Base-by-base conservation (phyloP, 2,797 vertebrate species). In the Pelodytes ibericus region DNA sequence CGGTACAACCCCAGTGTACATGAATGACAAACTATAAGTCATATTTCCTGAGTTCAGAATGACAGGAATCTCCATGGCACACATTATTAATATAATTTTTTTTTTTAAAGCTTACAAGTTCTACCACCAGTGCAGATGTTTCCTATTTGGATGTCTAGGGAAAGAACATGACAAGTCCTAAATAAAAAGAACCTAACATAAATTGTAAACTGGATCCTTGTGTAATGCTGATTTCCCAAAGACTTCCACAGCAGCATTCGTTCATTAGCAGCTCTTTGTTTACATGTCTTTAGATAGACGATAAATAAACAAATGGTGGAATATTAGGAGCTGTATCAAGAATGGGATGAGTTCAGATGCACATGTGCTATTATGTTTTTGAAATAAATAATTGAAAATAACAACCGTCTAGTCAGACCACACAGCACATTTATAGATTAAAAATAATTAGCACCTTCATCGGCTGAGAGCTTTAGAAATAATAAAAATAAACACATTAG, bases 301-400 rank as follows among this genome's bases (percentile, higher is more conserved):
- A 69, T 26, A 56, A 36, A 33, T 69, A 69, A 53, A 53, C 49
- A 56, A 33, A 30, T n/a, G 18, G 44, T 4, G 20, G 18, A 30
- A 56, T 20, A 16, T 15, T 30, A 29, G 20, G 47, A 69, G 47
- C 60, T 36, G 60, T 30, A n/a, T n/a, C n/a, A n/a, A n/a, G 13
- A 22, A 30, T 70, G 7, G 4, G 16, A 44, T 70, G 6, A 49
- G n/a, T 64, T 76, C 59, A 58, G 74, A 67, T 76, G 67, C 39
- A 39, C 10, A 1, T 39, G 24, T 44, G 16, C 18, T 51, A 2
- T 18, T 22, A 24, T 25, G 30, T 30, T 41, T 69, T 60, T 33
- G 18, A 61, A 27, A 36, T 53, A 30, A 31, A 26, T 51, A 68
- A 70, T 64, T 41, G 74, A 57, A 44, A 47, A 70, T 25, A 70